These are phyloP conservation scores for Meteorus cinctellus DNA, from an alignment of 2,888 invertebrate genomes.

Conservation along the genomic window DNA sequence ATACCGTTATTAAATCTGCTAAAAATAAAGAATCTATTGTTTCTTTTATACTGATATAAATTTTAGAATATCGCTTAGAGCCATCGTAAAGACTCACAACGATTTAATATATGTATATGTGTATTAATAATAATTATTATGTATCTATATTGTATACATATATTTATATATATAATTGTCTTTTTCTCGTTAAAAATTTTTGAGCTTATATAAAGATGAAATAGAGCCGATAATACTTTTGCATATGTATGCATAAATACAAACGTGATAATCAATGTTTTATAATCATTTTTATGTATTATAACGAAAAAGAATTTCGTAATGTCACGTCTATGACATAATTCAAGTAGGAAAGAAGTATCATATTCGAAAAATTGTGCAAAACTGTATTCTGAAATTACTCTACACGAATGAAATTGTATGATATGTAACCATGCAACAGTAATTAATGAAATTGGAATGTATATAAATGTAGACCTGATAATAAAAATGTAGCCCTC, in stretches of 20 bases:
- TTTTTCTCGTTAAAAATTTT: neutral
- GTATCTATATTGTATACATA: constrained; percentile 29
- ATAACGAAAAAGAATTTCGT: neutral
- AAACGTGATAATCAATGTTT: constrained; percentile 4
- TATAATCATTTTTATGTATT: neutral
- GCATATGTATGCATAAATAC: neutral
- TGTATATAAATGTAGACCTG: neutral
- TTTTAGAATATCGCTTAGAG: neutral
- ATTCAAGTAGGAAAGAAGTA: neutral
- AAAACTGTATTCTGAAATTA: neutral
- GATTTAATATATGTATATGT: constrained; percentile 28
- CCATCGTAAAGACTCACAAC: neutral
- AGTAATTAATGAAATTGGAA: neutral
- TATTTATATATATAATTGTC: constrained; percentile 18
- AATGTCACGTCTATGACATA: neutral
- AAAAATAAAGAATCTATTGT: neutral
- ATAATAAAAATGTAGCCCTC: neutral
- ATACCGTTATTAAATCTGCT: neutral
- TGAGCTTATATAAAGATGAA: neutral
- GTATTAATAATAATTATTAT: constrained; percentile 32
- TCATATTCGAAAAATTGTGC: neutral
- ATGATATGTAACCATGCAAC: neutral
- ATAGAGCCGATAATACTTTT: neutral
- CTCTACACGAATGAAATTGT: neutral
- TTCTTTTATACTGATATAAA: neutral